Percentiles rank a stretch among this genome's conserved stretches.
phyloP scores from a whole-genome alignment of 2,113 vertebrate species.

The Perca fluviatilis region DNA sequence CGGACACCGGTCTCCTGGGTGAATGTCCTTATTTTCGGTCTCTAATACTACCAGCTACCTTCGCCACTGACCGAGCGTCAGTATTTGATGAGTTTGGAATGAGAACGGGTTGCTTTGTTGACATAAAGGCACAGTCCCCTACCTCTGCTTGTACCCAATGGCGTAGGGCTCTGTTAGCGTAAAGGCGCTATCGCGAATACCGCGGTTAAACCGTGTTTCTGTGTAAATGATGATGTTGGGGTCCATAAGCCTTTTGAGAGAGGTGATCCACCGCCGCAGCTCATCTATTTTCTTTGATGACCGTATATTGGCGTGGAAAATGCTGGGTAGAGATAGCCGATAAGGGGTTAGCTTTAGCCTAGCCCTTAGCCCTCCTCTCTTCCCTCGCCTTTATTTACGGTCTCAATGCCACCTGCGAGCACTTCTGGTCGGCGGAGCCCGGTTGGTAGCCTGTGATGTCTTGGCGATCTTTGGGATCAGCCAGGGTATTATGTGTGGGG shows the following conservation, averaged over 20 bases:
- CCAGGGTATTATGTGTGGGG: conserved; percentile 20
- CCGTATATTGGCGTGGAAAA: not conserved
- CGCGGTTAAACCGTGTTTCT: not conserved
- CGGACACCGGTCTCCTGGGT: too few relatives aligned
- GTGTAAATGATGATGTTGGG: not conserved
- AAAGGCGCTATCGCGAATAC: too few relatives aligned
- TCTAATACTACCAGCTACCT: too few relatives aligned
- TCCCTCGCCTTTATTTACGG: not conserved
- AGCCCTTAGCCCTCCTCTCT: not conserved
- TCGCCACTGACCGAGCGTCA: too few relatives aligned
- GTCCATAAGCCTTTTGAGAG: not conserved
- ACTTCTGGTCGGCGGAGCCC: not conserved
- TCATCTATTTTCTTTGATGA: not conserved
- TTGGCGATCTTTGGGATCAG: conserved; percentile 16
- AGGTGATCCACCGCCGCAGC: not conserved
- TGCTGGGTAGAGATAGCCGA: not conserved
- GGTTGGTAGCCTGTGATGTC: not conserved
- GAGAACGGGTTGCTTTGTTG: too few relatives aligned
- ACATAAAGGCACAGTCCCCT: too few relatives aligned
- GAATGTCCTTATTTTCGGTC: too few relatives aligned
- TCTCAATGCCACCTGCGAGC: not conserved
- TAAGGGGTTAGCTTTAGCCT: not conserved
- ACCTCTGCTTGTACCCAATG: too few relatives aligned
- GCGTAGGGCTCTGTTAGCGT: not conserved
- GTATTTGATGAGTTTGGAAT: too few relatives aligned